Evolutionary conservation across 1,140 invertebrate genomes (phyloP).

Genomic region (Aphis craccivora): DNA sequence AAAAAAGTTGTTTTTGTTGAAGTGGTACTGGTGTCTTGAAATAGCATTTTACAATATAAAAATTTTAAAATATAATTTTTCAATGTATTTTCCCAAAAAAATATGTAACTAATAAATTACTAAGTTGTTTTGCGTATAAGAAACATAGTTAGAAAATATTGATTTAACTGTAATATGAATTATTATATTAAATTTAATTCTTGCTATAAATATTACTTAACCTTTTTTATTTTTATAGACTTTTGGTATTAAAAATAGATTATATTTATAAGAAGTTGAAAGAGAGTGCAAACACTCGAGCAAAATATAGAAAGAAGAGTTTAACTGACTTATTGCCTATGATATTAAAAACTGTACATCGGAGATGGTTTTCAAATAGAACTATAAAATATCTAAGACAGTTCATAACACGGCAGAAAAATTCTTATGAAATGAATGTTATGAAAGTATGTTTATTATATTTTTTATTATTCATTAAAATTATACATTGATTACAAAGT

Average conservation of each 20-base stretch:
- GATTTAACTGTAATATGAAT: not conserved
- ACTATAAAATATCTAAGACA: not conserved
- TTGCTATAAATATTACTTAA: not conserved
- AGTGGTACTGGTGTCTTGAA: not conserved
- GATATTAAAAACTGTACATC: constrained; percentile 28
- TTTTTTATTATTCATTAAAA: not conserved
- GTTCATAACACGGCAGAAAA: not conserved
- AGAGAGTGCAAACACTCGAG: not conserved
- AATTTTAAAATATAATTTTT: not conserved
- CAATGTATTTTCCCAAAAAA: not conserved
- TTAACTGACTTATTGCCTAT: constrained; percentile 13
- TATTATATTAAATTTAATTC: not conserved
- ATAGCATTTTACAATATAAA: not conserved
- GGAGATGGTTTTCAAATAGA: constrained; percentile 50
- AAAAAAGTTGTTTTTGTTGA: not conserved
- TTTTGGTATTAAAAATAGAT: constrained; percentile 28
- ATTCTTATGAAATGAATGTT: not conserved
- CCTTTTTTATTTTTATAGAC: not conserved
- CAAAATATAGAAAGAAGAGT: not conserved
- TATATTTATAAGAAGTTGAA: constrained; percentile 22
- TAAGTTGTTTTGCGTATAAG: not conserved
- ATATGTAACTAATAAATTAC: not conserved
- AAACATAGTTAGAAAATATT: not conserved
- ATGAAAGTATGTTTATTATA: not conserved
- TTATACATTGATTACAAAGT: not conserved